phyloP scores from a whole-genome alignment of 2,797 vertebrate species.

The Furcifer pardalis region DNA sequence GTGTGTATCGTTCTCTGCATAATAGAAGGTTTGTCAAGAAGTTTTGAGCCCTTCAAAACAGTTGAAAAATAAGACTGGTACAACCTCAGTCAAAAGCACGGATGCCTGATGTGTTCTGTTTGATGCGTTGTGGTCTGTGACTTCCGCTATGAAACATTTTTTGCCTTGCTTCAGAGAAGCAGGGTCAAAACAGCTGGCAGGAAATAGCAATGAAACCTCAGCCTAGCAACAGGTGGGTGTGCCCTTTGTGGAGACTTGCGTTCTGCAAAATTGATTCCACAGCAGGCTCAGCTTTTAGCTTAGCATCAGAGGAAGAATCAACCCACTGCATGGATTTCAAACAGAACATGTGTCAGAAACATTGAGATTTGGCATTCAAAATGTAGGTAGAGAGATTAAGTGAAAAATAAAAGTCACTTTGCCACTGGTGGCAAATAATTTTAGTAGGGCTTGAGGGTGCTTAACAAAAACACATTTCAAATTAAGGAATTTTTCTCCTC shows the following conservation, averaged over 20 bases:
- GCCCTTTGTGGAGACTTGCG: conserved; percentile 39
- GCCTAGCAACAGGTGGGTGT: conserved; percentile 58
- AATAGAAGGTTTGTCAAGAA: background rate
- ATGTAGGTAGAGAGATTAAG: background rate
- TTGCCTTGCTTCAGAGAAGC: conserved; percentile 30
- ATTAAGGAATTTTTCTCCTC: too few relatives aligned
- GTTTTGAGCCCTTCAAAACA: background rate
- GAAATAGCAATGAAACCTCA: conserved; percentile 53
- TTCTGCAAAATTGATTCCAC: conserved; percentile 11
- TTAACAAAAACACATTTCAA: background rate
- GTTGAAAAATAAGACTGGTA: background rate
- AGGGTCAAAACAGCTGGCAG: conserved; percentile 55
- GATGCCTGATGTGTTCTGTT: fast-evolving
- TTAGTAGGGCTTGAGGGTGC: fast-evolving
- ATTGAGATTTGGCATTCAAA: background rate
- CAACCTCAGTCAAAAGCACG: conserved; percentile 20
- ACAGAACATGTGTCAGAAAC: fast-evolving
- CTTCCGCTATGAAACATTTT: conserved; percentile 43
- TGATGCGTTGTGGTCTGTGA: conserved; percentile 52
- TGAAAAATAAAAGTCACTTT: background rate
- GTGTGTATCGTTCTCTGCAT: too few relatives aligned
- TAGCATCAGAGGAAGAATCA: background rate
- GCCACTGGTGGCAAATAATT: background rate
- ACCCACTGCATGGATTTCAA: fast-evolving
- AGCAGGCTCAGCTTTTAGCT: background rate